A percentile compares a stretch with the other conserved stretches of the same genome.
Evolutionary conservation across 23 tunicate genomes (phyloP).

Genomic region (Diplosoma virens): DNA sequence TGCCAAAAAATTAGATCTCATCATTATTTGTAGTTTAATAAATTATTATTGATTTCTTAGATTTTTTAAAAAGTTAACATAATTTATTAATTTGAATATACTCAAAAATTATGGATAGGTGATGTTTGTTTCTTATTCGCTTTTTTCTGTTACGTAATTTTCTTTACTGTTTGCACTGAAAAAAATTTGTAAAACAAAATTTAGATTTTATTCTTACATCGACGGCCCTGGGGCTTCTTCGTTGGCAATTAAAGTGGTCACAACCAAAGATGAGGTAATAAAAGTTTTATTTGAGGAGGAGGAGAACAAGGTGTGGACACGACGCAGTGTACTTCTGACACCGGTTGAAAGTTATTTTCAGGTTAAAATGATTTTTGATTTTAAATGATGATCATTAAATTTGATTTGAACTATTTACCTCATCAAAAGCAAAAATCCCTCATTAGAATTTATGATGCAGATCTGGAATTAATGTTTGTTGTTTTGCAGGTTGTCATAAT

Average conservation of each 20-base stretch:
- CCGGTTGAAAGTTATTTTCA: slow-evolving; percentile 57
- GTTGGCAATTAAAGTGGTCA: slow-evolving; percentile 41
- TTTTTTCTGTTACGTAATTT: not conserved
- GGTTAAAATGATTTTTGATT: slow-evolving; percentile 3
- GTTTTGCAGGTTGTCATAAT: slow-evolving; percentile 67
- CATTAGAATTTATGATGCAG: not conserved
- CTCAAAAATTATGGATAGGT: no score
- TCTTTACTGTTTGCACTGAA: not conserved
- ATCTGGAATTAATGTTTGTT: not conserved
- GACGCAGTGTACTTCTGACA: slow-evolving; percentile 51
- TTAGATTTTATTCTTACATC: slow-evolving; percentile 58
- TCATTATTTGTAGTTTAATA: no score
- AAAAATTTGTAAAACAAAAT: not conserved
- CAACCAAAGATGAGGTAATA: slow-evolving; percentile 27
- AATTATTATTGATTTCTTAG: no score
- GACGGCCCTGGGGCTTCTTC: slow-evolving; percentile 54
- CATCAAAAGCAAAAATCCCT: not conserved
- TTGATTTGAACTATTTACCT: not conserved
- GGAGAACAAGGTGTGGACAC: slow-evolving; percentile 49
- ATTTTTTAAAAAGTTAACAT: no score
- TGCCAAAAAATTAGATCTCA: no score
- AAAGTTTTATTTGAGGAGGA: slow-evolving; percentile 32
- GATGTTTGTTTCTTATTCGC: not conserved
- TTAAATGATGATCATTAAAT: not conserved
- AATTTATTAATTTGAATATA: no score